Evolutionary conservation across 2,113 vertebrate genomes (phyloP).

Genomic region (Apus apus): DNA sequence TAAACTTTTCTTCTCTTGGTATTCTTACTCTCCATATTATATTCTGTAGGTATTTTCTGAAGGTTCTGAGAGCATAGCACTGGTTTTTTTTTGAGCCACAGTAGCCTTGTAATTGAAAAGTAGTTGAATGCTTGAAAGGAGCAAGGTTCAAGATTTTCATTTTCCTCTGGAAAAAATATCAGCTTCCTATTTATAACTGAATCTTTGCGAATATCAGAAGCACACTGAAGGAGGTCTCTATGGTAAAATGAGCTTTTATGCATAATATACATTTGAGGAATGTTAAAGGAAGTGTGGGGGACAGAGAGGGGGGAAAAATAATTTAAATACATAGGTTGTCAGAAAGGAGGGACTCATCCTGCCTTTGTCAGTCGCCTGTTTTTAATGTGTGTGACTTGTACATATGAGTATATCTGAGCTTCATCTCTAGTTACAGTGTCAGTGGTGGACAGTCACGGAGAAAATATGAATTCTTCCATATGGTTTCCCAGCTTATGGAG

Average conservation of each 20-base stretch:
- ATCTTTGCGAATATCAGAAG: background rate
- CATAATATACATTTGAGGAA: background rate
- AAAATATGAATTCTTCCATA: background rate
- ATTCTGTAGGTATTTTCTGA: background rate
- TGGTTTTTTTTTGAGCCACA: background rate
- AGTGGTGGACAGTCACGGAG: background rate
- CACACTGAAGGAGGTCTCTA: background rate
- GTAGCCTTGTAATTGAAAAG: background rate
- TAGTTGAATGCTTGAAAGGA: background rate
- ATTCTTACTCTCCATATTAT: background rate
- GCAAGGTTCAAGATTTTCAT: background rate
- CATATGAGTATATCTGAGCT: background rate
- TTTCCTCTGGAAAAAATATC: background rate
- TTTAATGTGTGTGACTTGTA: background rate
- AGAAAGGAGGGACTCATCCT: background rate
- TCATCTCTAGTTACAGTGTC: background rate
- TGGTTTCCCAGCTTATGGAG: background rate
- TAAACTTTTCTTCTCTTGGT: background rate
- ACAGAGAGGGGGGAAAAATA: background rate
- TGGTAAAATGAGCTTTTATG: background rate
- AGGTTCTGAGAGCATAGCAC: background rate
- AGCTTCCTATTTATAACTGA: background rate
- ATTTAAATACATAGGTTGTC: background rate
- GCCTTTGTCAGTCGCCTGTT: background rate
- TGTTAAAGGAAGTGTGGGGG: background rate